A percentile compares a stretch with the other conserved stretches of the same genome.
Evolutionary conservation across 2,113 vertebrate genomes (phyloP).

Genomic region (Chamaetylas fuelleborni): DNA sequence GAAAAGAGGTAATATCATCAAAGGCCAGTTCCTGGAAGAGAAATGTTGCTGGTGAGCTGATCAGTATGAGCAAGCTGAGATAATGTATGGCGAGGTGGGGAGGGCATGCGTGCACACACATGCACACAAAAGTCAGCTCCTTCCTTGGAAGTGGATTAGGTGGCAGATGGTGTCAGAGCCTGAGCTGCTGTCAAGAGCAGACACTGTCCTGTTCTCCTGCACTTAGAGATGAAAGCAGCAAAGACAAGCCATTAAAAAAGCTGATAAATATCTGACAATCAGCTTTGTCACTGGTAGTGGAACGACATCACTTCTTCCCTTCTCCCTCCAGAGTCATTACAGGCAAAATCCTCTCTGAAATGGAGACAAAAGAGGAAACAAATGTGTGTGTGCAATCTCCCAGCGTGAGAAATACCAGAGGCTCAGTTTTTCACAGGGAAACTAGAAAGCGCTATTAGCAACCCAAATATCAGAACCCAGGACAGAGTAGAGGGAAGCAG

Average conservation of each 20-base stretch:
- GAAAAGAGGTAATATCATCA: neutral
- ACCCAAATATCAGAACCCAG: neutral
- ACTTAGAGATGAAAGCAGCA: neutral
- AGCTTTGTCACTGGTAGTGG: neutral
- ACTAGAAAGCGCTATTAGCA: slow-evolving; percentile 33
- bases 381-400: neutral
- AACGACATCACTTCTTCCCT: neutral
- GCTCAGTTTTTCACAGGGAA: neutral
- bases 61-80: neutral
- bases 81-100: slow-evolving; percentile 4
- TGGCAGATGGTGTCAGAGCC: slow-evolving; percentile 64
- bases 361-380: neutral
- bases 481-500: neutral
- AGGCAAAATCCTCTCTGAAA: neutral
- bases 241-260: neutral
- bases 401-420: neutral
- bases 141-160: slow-evolving; percentile 69
- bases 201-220: neutral
- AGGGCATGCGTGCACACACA: slow-evolving; percentile 18
- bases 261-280: neutral
- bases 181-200: slow-evolving; percentile 44
- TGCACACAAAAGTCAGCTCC: slow-evolving; percentile 46
- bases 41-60: slow-evolving; percentile 9
- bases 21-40: neutral
- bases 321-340: neutral